phyloP scores from a whole-genome alignment of 2,888 invertebrate genomes.

The Actias luna region DNA sequence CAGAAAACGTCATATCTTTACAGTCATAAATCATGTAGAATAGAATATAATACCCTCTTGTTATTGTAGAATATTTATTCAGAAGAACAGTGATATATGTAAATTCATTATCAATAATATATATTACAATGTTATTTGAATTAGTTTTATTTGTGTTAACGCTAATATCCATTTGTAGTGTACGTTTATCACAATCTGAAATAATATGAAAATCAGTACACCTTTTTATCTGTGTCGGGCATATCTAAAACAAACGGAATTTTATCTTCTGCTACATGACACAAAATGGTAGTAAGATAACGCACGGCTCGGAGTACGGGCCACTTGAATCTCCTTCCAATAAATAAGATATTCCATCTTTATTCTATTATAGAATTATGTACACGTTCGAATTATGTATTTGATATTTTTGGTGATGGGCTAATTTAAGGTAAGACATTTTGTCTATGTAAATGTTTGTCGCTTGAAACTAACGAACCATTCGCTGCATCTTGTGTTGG shows the following conservation, averaged over 20 bases:
- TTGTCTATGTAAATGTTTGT: conserved; percentile 36
- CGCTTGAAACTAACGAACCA: conserved; percentile 57
- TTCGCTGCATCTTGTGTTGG: conserved; percentile 49
- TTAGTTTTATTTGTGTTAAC: conserved; percentile 73
- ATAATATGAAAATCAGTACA: conserved; percentile 38
- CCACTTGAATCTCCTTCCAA: conserved; percentile 29
- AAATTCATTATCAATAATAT: conserved; percentile 76
- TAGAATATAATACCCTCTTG: conserved; percentile 9
- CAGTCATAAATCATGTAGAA: conserved; percentile 6
- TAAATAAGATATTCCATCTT: conserved; percentile 6
- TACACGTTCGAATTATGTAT: conserved; percentile 33
- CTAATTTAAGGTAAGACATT: conserved; percentile 63
- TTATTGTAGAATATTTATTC: conserved; percentile 6
- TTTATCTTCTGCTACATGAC: conserved; percentile 38
- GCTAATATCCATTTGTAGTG: conserved; percentile 27
- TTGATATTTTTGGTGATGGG: conserved; percentile 72
- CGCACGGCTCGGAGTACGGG: conserved; percentile 32
- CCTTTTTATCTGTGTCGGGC: conserved; percentile 39
- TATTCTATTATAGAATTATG: conserved; percentile 11
- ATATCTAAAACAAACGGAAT: conserved; percentile 53
- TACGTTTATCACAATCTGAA: conserved; percentile 21
- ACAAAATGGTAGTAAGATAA: conserved; percentile 37
- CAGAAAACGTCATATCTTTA: not conserved
- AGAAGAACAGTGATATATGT: conserved; percentile 70
- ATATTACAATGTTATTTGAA: conserved; percentile 73